A percentile compares a stretch with the other conserved stretches of the same genome.
phyloP scores from a whole-genome alignment of 2,113 vertebrate genomes.

The Fukomys damarensis region DNA sequence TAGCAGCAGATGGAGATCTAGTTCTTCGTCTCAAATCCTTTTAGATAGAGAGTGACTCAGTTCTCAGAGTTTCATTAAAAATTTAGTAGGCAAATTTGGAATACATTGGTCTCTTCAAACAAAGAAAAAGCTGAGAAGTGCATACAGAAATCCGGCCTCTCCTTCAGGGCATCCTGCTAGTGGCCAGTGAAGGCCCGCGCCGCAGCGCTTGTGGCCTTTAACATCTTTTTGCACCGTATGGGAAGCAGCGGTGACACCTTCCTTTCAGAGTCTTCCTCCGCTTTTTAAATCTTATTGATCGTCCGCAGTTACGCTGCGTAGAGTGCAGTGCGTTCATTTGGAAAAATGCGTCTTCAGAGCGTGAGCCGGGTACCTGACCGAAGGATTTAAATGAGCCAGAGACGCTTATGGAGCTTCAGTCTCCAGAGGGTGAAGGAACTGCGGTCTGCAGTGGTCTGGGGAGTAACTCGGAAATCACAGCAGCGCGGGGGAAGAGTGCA shows the following conservation, averaged over 20 bases:
- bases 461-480: not conserved
- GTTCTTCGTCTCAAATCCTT: not conserved
- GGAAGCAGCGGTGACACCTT: not conserved
- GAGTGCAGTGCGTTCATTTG: not conserved
- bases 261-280: not conserved
- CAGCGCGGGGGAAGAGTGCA: not conserved
- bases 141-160: not conserved
- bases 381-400: conserved; percentile 24
- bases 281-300: not conserved
- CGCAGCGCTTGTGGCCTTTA: not conserved
- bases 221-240: not conserved
- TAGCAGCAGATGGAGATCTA: not conserved
- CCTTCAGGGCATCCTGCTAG: not conserved
- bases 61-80: not conserved
- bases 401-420: not conserved
- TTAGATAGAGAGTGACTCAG: not conserved
- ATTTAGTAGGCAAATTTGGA: not conserved
- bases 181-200: not conserved
- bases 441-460: too few species aligned
- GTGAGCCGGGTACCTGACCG: not conserved
- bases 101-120: not conserved
- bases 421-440: not conserved
- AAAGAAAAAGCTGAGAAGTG: conserved; percentile 16
- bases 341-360: not conserved
- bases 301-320: not conserved